phyloP scores from a whole-genome alignment of 2,888 invertebrate species.

The Chirona hameri region DNA sequence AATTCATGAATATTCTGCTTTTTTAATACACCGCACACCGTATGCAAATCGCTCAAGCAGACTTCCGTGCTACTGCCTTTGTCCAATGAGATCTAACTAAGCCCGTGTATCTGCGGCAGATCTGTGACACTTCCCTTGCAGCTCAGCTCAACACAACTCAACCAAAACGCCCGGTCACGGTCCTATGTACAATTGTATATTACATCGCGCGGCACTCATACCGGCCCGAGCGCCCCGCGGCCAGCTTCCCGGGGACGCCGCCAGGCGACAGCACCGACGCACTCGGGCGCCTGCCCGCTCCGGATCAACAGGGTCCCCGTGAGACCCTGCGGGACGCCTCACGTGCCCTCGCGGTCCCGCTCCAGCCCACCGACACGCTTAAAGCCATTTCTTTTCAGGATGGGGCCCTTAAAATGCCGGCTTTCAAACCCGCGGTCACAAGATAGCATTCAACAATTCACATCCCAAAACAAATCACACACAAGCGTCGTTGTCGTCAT shows the following conservation, averaged over 20 bases:
- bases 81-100: no score
- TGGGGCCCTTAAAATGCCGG: neutral
- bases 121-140: neutral
- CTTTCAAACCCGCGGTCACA: neutral
- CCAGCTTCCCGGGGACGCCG: no score
- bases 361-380: neutral
- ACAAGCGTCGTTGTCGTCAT: slow-evolving; percentile 22
- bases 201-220: neutral
- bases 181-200: slow-evolving; percentile 23
- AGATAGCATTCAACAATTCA: slow-evolving; percentile 9
- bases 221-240: no score
- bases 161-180: neutral
- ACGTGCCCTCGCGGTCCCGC: neutral
- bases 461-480: slow-evolving; percentile 1
- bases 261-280: neutral
- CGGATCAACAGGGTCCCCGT: no score
- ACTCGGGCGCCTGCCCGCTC: neutral
- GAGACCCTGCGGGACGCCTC: no score
- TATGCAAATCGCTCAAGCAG: no score
- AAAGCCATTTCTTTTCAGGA: neutral
- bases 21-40: no score
- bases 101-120: no score
- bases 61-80: no score
- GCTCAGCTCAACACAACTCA: neutral
- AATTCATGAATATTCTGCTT: no score